These are phyloP conservation scores for Euschistus heros DNA, from an alignment of 1,140 invertebrate genomes.

Conservation along the genomic window DNA sequence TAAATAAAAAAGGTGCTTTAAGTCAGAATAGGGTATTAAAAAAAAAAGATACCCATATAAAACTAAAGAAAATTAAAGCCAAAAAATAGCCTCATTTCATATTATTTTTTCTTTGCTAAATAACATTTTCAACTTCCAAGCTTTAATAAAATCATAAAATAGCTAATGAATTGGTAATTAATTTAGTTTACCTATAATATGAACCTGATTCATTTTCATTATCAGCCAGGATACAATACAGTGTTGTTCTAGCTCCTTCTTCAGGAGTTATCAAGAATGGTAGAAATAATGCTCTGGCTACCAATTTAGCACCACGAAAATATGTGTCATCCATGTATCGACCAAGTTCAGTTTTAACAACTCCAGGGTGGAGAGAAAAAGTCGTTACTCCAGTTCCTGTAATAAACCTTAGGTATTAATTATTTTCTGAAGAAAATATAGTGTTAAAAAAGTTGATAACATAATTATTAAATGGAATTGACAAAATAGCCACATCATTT, in stretches of 20 bases:
- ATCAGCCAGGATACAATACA: constrained; percentile 54
- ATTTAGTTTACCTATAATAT: constrained; percentile 43
- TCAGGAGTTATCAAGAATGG: constrained; percentile 48
- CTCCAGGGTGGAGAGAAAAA: constrained; percentile 60
- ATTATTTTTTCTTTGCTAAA: no score
- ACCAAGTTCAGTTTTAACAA: constrained; percentile 61
- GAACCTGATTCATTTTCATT: constrained; percentile 56
- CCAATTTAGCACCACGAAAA: constrained; percentile 35
- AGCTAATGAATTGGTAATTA: neutral
- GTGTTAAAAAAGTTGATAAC: no score
- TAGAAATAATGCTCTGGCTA: constrained; percentile 31
- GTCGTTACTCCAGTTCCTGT: constrained; percentile 43
- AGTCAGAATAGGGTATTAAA: no score
- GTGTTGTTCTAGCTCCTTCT: constrained; percentile 66
- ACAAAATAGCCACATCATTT: no score
- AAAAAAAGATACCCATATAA: no score
- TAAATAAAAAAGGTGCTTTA: no score
- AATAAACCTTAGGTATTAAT: neutral
- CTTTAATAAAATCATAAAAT: no score
- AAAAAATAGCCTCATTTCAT: no score
- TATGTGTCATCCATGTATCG: constrained; percentile 49
- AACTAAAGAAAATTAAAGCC: no score
- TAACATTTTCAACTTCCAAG: no score
- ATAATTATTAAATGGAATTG: no score
- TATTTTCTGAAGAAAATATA: no score